phyloP scores from a whole-genome alignment of 2,888 invertebrate genomes.

The Holacanthella duospinosa region DNA sequence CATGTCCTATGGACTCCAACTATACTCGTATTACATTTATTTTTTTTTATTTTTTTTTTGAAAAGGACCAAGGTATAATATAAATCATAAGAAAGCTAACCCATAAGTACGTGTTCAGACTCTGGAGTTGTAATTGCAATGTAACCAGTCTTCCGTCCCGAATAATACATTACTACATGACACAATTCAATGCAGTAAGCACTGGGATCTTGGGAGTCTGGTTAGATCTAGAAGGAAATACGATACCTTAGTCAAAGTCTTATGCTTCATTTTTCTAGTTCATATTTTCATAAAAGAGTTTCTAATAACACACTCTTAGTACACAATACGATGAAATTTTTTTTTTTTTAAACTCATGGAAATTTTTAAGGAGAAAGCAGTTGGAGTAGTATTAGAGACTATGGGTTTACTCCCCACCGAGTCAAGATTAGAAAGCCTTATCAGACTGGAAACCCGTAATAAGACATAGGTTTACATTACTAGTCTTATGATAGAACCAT shows the following conservation, averaged over 20 bases:
- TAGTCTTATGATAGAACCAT: not conserved
- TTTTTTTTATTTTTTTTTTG: too few relatives aligned
- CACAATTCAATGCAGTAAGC: not conserved
- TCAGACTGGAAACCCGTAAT: not conserved
- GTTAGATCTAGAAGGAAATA: too few relatives aligned
- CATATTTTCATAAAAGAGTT: too few relatives aligned
- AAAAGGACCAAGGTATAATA: constrained; percentile 24
- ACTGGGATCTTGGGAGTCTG: not conserved
- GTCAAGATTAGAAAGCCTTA: constrained; percentile 1
- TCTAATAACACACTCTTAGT: too few relatives aligned
- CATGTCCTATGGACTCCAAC: not conserved
- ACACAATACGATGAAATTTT: too few relatives aligned
- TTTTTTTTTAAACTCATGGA: too few relatives aligned
- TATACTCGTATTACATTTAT: too few relatives aligned
- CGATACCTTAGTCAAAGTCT: too few relatives aligned
- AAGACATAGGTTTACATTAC: constrained; percentile 3
- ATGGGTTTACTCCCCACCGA: not conserved
- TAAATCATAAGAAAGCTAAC: constrained; percentile 29
- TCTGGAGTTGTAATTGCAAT: constrained; percentile 8
- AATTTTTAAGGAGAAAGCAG: not conserved
- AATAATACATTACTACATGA: not conserved
- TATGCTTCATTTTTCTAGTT: too few relatives aligned
- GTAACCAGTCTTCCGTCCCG: not conserved
- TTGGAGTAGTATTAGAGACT: not conserved
- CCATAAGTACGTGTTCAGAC: constrained; percentile 21